Conservation (phyloP, 2,888 invertebrate genomes). For the Ctenicera cuprea region DNA sequence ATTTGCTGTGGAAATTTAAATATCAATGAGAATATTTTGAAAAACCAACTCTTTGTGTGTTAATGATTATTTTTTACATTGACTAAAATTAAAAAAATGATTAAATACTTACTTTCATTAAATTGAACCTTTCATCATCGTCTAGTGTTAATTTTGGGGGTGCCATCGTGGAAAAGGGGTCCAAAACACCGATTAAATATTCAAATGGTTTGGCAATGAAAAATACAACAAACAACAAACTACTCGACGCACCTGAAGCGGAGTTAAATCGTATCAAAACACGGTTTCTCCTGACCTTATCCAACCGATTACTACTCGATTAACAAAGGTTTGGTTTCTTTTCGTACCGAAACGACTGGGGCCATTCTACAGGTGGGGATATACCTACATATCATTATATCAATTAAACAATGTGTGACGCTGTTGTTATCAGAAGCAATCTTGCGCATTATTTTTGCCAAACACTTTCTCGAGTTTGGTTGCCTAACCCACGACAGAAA, state of each 20-base stretch:
- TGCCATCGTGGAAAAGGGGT: slow-evolving; percentile 35
- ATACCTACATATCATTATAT: not conserved
- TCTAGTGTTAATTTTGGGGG: slow-evolving; percentile 71
- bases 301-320: slow-evolving; percentile 6
- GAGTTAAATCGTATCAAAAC: not conserved
- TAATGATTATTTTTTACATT: not conserved
- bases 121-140: slow-evolving; percentile 84
- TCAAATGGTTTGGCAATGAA: not conserved
- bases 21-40: not conserved
- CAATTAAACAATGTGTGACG: slow-evolving; percentile 6
- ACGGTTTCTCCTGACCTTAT: slow-evolving; percentile 18
- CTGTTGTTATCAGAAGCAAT: not conserved
- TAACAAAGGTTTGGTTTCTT: not conserved
- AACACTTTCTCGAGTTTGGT: too few relatives aligned
- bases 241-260: too few relatives aligned
- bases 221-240: too few relatives aligned
- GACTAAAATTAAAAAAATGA: not conserved
- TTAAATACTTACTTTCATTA: slow-evolving; percentile 85
- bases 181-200: not conserved
- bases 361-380: slow-evolving; percentile 14
- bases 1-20: too few relatives aligned
- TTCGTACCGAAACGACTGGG: too few relatives aligned
- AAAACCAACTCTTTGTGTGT: not conserved
- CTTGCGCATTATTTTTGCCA: too few relatives aligned
- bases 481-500: too few relatives aligned